Evolutionary conservation across 2,113 vertebrate species (phyloP), one percentile per base, ranked within the genome.

Genomic region (Lophius piscatorius): DNA sequence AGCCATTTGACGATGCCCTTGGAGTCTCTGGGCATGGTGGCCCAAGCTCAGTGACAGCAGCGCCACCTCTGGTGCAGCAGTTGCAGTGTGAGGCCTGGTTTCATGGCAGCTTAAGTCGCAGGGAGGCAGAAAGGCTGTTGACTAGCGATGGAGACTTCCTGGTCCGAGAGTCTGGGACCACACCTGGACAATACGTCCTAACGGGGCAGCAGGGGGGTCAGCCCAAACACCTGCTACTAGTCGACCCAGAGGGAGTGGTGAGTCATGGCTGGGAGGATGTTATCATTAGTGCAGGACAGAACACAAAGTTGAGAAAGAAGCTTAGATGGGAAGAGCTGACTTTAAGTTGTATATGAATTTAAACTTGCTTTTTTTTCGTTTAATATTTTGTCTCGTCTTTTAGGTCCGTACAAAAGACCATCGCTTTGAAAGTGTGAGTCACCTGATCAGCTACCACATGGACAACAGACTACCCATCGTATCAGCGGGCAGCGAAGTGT

Each of bases 371-470:
- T 36, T 24, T 12, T 22, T 11, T 42, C 0, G 2, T 8, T 9
- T 54, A 2, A 18, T 16, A 21, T 39, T 6, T 48, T 13, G 6
- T 18, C 31, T 51, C 39, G 4, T 21, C 1, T 35, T 40, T 28
- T 62, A 99, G 97, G 97, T 99, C 5, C 90, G 96, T 62, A 99
- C 97, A 0, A 99, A 99, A 86, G 97, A 99, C 61, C 97, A 97
- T 44, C 94, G 95, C 38, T 99, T 99, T 1, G 96, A 97, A 78
- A 98, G 95, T 0, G 97, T 99, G 73, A 97, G 95, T 67, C 97
- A 99, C 87, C 93, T 99, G 80, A 98, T 99, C 90, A 97, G 96
- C 76, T 96, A 99, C 86, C 96, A 99, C 87, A 94, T 98, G 96
- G 97, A 98, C 94, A 98, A 99, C 92, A 93, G 94, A 64, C 90